Conservation (phyloP, 2,888 invertebrate species). For the Thera britannica region DNA sequence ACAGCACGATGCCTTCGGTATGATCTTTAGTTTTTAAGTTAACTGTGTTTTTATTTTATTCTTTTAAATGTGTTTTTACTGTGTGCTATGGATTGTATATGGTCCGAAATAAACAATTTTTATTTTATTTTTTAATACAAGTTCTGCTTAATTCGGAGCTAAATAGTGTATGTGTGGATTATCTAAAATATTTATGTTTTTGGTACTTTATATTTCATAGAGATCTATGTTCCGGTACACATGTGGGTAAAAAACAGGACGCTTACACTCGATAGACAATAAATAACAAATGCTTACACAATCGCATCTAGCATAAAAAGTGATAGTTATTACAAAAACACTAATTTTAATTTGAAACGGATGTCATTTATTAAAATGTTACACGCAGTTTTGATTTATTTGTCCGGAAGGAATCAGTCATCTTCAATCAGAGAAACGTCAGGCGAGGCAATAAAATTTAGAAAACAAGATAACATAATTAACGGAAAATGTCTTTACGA, state of each 20-base stretch:
- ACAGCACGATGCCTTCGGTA: too few species aligned
- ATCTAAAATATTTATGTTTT: too few species aligned
- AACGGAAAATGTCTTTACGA: constrained; percentile 33
- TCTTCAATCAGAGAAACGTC: constrained; percentile 41
- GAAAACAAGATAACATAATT: constrained; percentile 40
- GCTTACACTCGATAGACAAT: neutral
- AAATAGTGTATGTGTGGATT: too few species aligned
- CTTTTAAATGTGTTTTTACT: too few species aligned
- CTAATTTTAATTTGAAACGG: constrained; percentile 36
- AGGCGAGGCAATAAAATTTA: constrained; percentile 37
- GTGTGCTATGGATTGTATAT: too few species aligned
- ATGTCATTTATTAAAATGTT: constrained; percentile 39
- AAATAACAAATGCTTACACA: constrained; percentile 18
- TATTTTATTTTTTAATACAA: too few species aligned
- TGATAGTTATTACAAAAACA: constrained; percentile 32
- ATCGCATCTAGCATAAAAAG: constrained; percentile 27
- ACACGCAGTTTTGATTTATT: constrained; percentile 38
- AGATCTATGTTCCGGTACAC: too few species aligned
- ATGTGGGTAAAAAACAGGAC: neutral
- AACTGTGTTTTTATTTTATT: too few species aligned
- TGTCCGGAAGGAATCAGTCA: constrained; percentile 48
- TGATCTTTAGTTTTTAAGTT: too few species aligned
- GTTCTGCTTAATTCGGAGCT: too few species aligned
- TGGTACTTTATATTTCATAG: too few species aligned
- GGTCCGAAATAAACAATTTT: too few species aligned